Percentiles rank a stretch among this genome's conserved stretches.
These are phyloP conservation scores for Atta texana DNA, from an alignment of 1,140 invertebrate genomes.

Conservation along the genomic window DNA sequence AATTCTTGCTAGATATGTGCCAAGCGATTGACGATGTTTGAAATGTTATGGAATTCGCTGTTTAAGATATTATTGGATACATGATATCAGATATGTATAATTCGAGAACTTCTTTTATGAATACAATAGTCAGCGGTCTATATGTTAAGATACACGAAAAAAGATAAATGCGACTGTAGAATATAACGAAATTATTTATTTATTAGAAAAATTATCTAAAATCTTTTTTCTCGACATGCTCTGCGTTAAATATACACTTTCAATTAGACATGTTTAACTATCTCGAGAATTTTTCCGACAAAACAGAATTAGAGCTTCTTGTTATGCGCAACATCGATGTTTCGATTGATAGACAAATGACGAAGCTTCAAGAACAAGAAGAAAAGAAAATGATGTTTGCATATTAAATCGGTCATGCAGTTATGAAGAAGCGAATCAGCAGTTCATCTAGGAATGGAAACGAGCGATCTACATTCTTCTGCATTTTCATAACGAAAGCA, in stretches of 20 bases:
- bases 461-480: constrained; percentile 1
- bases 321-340: background rate
- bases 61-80: background rate
- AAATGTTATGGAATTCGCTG: background rate
- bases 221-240: background rate
- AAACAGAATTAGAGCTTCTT: background rate
- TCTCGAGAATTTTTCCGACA: background rate
- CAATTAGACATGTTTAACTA: background rate
- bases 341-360: background rate
- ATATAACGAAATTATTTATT: constrained; percentile 17
- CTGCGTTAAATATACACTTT: background rate
- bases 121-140: too few species aligned
- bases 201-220: background rate
- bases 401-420: background rate
- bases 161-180: background rate
- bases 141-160: background rate
- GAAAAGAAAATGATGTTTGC: background rate
- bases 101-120: background rate
- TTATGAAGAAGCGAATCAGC: background rate
- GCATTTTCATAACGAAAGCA: constrained; percentile 42
- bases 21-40: background rate
- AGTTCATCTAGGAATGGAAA: too few species aligned
- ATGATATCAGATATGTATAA: background rate
- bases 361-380: background rate
- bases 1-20: background rate